Base-by-base conservation (phyloP, 2,888 invertebrate species). In the Drosophila ezoana region DNA sequence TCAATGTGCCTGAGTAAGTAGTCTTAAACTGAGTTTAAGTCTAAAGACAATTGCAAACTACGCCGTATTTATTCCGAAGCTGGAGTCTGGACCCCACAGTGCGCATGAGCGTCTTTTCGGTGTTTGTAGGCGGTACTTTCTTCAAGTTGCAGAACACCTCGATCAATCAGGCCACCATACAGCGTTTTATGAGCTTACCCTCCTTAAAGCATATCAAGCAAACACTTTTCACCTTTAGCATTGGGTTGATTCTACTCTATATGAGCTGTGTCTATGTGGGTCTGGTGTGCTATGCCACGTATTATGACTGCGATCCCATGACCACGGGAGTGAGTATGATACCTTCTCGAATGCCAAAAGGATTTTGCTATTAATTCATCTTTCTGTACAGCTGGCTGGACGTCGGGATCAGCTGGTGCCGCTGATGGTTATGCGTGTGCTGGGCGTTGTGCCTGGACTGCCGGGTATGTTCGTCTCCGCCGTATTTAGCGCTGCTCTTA, bases 391-490 rank as follows among this genome's bases (percentile, higher is more conserved):
- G 96, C 90, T 96, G 75, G 96, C 95, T 1, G 94, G 94, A 87
- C 95, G 95, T 28, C 95, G 96, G 81, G 96, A 96, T 90, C 96
- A 98, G 92, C 92, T 98, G 9, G 92, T 98, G 3, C 97, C 97
- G 0, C 91, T 97, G 8, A 93, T 97, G 56, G 97, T 97, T 8
- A 97, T 97, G 96, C 95, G 97, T 73, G 94, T 95, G 11, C 92
- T 97, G 38, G 95, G 96, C 0, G 93, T 94, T 56, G 93, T 95
- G 67, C 97, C 96, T 0, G 98, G 98, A 0, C 91, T 98, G 43
- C 95, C 97, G 0, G 98, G 98, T 23, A 93, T 98, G 0, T 98
- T 98, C 88, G 95, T 98, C 0, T 97, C 98, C 33, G 97, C 97
- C 3, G 95, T 98, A 44, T 98, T 98, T 87, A 97, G 97, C 91